phyloP scores from a whole-genome alignment of 2,888 invertebrate species.

The Teinopalpus imperialis region DNA sequence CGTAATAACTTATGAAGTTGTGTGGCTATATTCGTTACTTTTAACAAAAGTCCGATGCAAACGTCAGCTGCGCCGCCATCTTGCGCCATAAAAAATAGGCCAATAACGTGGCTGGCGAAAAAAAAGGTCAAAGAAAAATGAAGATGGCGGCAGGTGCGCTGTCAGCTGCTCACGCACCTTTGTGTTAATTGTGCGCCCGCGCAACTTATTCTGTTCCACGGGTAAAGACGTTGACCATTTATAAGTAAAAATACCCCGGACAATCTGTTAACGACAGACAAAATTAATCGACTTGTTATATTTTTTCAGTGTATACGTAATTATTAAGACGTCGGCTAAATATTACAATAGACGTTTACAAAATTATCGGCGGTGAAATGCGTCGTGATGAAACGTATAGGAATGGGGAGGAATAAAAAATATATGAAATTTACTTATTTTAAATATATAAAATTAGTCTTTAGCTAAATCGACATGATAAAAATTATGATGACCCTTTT shows the following conservation, averaged over 20 bases:
- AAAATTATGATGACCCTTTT: no score
- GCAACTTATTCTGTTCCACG: constrained; percentile 55
- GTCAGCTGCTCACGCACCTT: constrained; percentile 79
- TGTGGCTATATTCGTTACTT: constrained; percentile 29
- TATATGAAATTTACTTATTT: no score
- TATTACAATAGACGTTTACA: no score
- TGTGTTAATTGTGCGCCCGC: constrained; percentile 68
- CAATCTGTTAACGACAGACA: not conserved
- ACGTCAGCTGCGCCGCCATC: constrained; percentile 74
- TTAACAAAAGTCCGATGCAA: constrained; percentile 46
- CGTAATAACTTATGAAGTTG: constrained; percentile 44
- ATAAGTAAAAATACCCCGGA: constrained; percentile 5
- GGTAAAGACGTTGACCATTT: constrained; percentile 36
- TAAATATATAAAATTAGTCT: no score
- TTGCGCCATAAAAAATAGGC: constrained; percentile 81
- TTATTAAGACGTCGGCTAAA: not conserved
- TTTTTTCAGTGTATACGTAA: not conserved
- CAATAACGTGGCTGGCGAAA: constrained; percentile 76
- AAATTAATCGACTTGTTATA: not conserved
- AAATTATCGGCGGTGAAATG: no score
- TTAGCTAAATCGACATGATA: no score
- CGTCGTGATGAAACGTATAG: no score
- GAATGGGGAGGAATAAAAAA: no score
- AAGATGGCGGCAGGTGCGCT: constrained; percentile 76
- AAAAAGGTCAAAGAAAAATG: constrained; percentile 73